Evolutionary conservation across 2,113 vertebrate genomes (phyloP), one percentile per base, ranked within the genome.

Genomic region (Brachyhypopomus gauderio): DNA sequence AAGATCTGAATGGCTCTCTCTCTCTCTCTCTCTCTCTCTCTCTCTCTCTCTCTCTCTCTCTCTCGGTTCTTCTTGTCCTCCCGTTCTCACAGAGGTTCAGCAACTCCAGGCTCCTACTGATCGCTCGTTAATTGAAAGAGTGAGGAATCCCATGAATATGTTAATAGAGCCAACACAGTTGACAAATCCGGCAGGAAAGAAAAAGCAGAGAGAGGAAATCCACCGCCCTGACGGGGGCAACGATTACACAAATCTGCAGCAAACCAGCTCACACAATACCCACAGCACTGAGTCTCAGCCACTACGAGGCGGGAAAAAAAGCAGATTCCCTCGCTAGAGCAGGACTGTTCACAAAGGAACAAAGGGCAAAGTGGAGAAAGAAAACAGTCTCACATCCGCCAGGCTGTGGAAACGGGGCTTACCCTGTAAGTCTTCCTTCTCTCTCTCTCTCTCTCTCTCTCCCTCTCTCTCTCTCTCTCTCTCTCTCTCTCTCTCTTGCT

Each of bases 401-500:
- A 90, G 90, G 91, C 90, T 86, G 83, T 84, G 86, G 81, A 85
- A 85, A 81, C 78, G 89, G 45, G 45, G 91, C 95, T 96, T 95
- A 96, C 95, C 95, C 92, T 93, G 92, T 92, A 90, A 92, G 92
- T 94, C 92, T 93, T 88, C 91, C 88, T 90, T 93, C 89, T 20
- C 74, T 52, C 45, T 52, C 45, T 52, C 45, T 52, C 45, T 11
- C 45, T 76, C 36, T 56, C 64, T 78, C 63, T 78, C 36, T 60
- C 59, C 20, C n/a, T 41, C 34, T 56, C 64, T 80, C 62, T 74
- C 22, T 56, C 64, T 16, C 48, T 75, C 52, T 94, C 91, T 92
- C 88, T 91, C 88, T 90, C 93, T 88, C 19, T 67, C 64, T 36
- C 66, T n/a, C 6, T 69, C 66, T 64, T 34, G 20, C 38, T 73